phyloP scores from a whole-genome alignment of 1,140 invertebrate genomes.

The Drosophila arizonae region DNA sequence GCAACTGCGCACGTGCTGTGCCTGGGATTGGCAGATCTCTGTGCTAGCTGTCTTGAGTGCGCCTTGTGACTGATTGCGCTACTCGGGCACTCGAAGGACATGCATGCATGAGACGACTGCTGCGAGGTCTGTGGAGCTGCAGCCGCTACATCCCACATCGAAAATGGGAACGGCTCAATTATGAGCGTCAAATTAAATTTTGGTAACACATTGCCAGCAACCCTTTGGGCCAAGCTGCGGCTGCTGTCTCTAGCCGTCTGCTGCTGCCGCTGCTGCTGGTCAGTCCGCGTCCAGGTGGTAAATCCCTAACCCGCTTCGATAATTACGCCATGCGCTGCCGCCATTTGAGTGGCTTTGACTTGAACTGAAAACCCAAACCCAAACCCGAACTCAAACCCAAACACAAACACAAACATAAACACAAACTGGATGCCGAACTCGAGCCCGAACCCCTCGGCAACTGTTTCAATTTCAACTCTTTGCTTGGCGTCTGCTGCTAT shows the following conservation, averaged over 20 bases:
- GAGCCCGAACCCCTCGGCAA: constrained; percentile 67
- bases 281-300: constrained; percentile 65
- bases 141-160: constrained; percentile 24
- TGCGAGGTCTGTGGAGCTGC: constrained; percentile 7
- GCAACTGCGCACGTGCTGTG: constrained; percentile 42
- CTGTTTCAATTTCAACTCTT: constrained; percentile 70
- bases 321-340: constrained; percentile 69
- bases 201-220: constrained; percentile 46
- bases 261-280: constrained; percentile 19
- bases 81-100: constrained; percentile 18
- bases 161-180: constrained; percentile 47
- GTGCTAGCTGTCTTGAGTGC: not conserved
- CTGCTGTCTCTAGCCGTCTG: constrained; percentile 45
- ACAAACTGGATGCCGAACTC: constrained; percentile 8
- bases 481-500: constrained; percentile 52
- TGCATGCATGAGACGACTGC: not conserved
- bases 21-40: constrained; percentile 11
- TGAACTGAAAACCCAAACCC: constrained; percentile 25
- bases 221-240: constrained; percentile 35
- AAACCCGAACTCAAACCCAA: not conserved
- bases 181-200: constrained; percentile 55
- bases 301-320: constrained; percentile 68
- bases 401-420: not conserved
- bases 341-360: constrained; percentile 65
- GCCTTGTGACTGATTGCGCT: constrained; percentile 7